A percentile compares a stretch with the other conserved stretches of the same genome.
Evolutionary conservation across 1,140 invertebrate species (phyloP).

Genomic region (Saccostrea glomerata): DNA sequence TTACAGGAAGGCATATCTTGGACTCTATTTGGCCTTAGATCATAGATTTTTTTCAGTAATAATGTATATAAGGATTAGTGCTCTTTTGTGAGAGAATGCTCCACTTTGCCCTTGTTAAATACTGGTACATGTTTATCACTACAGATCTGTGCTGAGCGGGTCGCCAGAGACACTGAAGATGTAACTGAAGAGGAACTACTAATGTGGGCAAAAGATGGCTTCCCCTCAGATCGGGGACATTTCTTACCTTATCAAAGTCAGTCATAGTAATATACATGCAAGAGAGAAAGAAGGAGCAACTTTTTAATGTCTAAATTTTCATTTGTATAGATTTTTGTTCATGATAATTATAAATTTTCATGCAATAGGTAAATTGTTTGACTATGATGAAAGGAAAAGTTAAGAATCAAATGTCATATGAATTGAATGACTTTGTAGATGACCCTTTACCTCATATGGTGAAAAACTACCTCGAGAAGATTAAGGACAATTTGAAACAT

Average conservation of each 20-base stretch:
- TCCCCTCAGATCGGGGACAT: neutral
- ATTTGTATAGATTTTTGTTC: too few relatives aligned
- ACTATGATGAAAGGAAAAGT: too few relatives aligned
- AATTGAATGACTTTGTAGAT: neutral
- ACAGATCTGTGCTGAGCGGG: constrained; percentile 12
- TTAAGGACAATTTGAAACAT: constrained; percentile 15
- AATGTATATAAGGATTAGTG: too few relatives aligned
- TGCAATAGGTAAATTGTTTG: too few relatives aligned
- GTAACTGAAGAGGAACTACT: constrained; percentile 3
- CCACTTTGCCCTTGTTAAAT: neutral
- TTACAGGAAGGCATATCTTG: neutral
- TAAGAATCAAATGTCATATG: too few relatives aligned
- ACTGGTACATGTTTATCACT: neutral
- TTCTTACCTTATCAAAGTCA: constrained; percentile 2
- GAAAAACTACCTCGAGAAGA: constrained; percentile 16
- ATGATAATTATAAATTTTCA: too few relatives aligned
- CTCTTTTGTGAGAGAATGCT: neutral
- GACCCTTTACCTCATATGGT: constrained; percentile 13
- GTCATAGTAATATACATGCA: neutral
- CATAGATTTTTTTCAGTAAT: too few relatives aligned
- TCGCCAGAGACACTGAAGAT: neutral
- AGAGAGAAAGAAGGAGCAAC: neutral
- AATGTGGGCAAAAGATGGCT: neutral
- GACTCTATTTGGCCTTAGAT: too few relatives aligned
- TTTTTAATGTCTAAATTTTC: neutral